Conservation (phyloP, 2,113 vertebrate genomes). For the Brienomyrus brachyistius region DNA sequence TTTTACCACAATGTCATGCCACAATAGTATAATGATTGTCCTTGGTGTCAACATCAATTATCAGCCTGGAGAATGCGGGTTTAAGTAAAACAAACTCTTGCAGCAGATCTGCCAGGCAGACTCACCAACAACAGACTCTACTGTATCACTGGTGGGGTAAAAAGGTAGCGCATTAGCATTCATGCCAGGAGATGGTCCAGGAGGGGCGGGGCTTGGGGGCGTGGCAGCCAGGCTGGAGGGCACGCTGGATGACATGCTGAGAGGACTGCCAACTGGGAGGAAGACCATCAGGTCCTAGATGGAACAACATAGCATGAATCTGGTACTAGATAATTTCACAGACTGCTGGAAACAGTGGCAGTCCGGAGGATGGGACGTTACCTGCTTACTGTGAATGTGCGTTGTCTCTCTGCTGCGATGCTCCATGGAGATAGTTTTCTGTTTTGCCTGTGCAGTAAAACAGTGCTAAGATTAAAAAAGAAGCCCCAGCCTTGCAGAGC, state of each 20-base stretch:
- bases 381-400: slow-evolving; percentile 86
- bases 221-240: slow-evolving; percentile 94
- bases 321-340: neutral
- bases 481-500: neutral
- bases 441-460: slow-evolving; percentile 68
- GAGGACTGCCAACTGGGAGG: slow-evolving; percentile 84
- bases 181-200: slow-evolving; percentile 85
- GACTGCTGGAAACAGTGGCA: neutral
- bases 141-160: slow-evolving; percentile 95
- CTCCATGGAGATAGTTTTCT: slow-evolving; percentile 81
- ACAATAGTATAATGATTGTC: neutral
- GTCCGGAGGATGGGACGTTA: slow-evolving; percentile 36
- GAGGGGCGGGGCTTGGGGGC: slow-evolving; percentile 83
- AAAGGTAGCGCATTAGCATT: slow-evolving; percentile 96
- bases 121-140: slow-evolving; percentile 96
- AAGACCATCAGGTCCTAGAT: slow-evolving; percentile 85
- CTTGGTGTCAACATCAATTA: neutral
- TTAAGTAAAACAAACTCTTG: neutral
- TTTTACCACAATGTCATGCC: neutral
- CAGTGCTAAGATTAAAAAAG: neutral
- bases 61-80: neutral
- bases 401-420: slow-evolving; percentile 76
- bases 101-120: slow-evolving; percentile 1
- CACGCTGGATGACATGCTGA: slow-evolving; percentile 92
- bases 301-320: slow-evolving; percentile 30